Conservation (phyloP, 2,888 invertebrate species). For the Oegoconia quadripuncta region DNA sequence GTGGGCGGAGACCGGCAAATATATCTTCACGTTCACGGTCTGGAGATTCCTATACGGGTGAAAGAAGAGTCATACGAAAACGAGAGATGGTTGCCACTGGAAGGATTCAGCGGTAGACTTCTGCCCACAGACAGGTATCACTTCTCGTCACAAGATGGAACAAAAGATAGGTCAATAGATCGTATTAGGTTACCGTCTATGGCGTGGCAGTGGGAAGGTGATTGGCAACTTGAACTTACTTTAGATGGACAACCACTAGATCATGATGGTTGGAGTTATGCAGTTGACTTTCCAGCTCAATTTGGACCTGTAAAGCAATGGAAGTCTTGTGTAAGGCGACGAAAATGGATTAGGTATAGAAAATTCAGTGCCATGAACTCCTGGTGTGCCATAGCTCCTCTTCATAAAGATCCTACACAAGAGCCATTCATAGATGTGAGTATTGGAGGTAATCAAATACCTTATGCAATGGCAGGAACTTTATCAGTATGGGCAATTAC, state of each 20-base stretch:
- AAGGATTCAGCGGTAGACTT: slow-evolving; percentile 90
- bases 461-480: slow-evolving; percentile 86
- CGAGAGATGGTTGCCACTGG: slow-evolving; percentile 95
- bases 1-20: slow-evolving; percentile 95
- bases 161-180: slow-evolving; percentile 86
- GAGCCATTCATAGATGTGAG: slow-evolving; percentile 96
- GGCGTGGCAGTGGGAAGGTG: slow-evolving; percentile 98
- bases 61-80: slow-evolving; percentile 96
- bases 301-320: slow-evolving; percentile 90
- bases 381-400: slow-evolving; percentile 94
- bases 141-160: slow-evolving; percentile 92
- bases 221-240: slow-evolving; percentile 92
- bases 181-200: slow-evolving; percentile 92
- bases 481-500: slow-evolving; percentile 96
- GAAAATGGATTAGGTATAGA: slow-evolving; percentile 93
- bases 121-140: slow-evolving; percentile 93
- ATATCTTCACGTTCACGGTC: slow-evolving; percentile 92
- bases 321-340: slow-evolving; percentile 93
- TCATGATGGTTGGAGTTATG: slow-evolving; percentile 96
- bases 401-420: slow-evolving; percentile 93
- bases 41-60: slow-evolving; percentile 93
- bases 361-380: slow-evolving; percentile 93
- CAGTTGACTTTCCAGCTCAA: slow-evolving; percentile 92
- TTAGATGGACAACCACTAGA: slow-evolving; percentile 92
- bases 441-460: slow-evolving; percentile 90